These are phyloP conservation scores for Pteropus rufus DNA, from an alignment of 2,797 vertebrate genomes.

Conservation along the genomic window DNA sequence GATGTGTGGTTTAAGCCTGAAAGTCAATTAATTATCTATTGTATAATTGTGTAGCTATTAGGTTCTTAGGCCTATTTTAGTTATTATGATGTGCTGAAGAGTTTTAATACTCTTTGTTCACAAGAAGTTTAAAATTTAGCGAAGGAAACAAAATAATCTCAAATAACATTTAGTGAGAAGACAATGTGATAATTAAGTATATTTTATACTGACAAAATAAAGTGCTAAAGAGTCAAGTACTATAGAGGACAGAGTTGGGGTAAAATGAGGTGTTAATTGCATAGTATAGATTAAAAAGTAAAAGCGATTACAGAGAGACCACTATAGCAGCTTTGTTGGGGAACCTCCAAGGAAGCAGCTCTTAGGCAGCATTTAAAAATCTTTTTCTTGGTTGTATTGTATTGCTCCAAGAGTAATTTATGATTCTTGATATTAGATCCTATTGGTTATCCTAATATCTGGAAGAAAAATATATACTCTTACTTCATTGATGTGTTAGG, in stretches of 20 bases:
- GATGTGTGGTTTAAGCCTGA: not conserved
- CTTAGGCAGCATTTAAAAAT: not conserved
- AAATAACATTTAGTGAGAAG: slow-evolving; percentile 57
- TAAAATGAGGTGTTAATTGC: slow-evolving; percentile 58
- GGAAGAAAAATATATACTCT: not conserved
- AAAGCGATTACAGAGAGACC: not conserved
- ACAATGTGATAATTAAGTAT: slow-evolving; percentile 69
- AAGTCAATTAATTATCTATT: slow-evolving; percentile 2
- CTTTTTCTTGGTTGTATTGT: not conserved
- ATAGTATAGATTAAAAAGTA: not conserved
- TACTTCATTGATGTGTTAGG: not conserved
- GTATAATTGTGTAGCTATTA: not conserved
- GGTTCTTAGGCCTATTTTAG: not conserved
- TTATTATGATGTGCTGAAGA: not conserved
- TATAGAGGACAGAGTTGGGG: not conserved
- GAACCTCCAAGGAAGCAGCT: not conserved
- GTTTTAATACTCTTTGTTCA: slow-evolving; percentile 39
- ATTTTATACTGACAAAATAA: slow-evolving; percentile 56
- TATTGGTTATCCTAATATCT: not conserved
- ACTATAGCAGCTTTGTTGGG: not conserved
- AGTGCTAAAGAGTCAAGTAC: slow-evolving; percentile 15
- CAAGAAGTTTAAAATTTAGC: slow-evolving; percentile 39
- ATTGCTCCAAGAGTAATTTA: not conserved
- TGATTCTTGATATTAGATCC: not conserved
- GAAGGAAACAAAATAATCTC: slow-evolving; percentile 47